A percentile compares a stretch with the other conserved stretches of the same genome.
Conservation (phyloP, 2,888 invertebrate species). For the Pyrrhosoma nymphula region DNA sequence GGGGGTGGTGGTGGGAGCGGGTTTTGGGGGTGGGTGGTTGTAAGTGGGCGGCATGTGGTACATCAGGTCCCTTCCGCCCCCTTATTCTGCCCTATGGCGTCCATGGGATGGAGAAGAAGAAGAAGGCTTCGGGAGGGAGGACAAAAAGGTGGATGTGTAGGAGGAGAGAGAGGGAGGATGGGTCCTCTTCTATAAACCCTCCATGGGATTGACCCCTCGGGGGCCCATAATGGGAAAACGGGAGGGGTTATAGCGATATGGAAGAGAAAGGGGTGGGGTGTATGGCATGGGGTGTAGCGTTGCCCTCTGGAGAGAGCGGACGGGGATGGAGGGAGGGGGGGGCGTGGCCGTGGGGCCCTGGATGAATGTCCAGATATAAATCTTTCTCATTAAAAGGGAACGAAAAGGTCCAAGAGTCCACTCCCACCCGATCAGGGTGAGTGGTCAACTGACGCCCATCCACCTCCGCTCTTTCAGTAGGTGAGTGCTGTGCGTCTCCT, state of each 20-base stretch:
- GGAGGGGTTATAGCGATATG: neutral
- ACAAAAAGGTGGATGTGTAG: neutral
- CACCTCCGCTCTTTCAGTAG: neutral
- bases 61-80: neutral
- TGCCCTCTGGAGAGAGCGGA: neutral
- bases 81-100: neutral
- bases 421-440: conserved; percentile 13
- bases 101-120: neutral
- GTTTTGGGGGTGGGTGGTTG: neutral
- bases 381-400: conserved; percentile 65
- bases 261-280: neutral
- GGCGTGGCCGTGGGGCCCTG: conserved; percentile 44
- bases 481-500: neutral
- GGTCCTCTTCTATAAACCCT: neutral
- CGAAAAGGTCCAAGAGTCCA: neutral
- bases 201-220: conserved; percentile 49
- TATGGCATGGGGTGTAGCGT: neutral
- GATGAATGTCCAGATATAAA: conserved; percentile 65
- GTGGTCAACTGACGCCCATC: neutral
- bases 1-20: neutral
- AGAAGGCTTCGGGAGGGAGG: neutral
- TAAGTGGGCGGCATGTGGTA: no score
- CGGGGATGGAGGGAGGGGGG: conserved; percentile 52
- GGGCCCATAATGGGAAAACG: conserved; percentile 51
- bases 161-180: neutral